Conservation (phyloP, 2,888 invertebrate genomes). For the Rhynchonema sp. region DNA sequence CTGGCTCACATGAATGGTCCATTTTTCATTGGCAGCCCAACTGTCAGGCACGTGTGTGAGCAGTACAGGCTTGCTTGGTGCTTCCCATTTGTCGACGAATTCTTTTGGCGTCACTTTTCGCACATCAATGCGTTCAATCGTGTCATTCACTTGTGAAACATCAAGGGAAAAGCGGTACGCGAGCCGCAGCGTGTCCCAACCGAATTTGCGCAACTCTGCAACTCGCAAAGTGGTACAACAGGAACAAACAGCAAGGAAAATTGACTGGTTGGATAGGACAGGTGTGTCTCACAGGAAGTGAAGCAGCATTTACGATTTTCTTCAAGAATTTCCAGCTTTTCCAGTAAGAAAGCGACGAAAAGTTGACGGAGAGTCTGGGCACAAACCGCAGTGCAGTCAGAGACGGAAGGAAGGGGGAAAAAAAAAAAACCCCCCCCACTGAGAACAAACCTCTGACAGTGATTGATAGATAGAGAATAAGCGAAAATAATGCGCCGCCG, state of each 20-base stretch:
- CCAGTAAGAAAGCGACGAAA: no score
- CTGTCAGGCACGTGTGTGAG: constrained; percentile 58
- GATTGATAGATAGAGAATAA: neutral
- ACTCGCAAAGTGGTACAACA: neutral
- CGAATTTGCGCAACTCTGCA: constrained; percentile 7
- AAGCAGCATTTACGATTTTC: no score
- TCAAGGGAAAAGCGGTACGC: constrained; percentile 1
- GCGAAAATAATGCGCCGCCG: no score
- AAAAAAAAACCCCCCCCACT: no score
- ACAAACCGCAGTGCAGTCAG: neutral
- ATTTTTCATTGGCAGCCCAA: constrained; percentile 76
- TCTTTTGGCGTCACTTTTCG: constrained; percentile 49
- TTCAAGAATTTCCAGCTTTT: no score
- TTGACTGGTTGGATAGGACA: neutral
- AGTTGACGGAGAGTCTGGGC: no score
- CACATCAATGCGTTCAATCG: constrained; percentile 61
- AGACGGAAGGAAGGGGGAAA: no score
- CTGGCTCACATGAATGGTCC: constrained; percentile 47
- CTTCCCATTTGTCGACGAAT: constrained; percentile 74
- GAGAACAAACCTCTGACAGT: neutral
- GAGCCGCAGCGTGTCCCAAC: constrained; percentile 8
- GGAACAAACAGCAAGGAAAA: neutral
- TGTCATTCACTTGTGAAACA: constrained; percentile 39
- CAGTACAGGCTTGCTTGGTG: constrained; percentile 74
- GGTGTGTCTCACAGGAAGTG: neutral